Evolutionary conservation across 2,888 invertebrate genomes (phyloP), one percentile per base, ranked within the genome.

Genomic region (Cinara cedri): DNA sequence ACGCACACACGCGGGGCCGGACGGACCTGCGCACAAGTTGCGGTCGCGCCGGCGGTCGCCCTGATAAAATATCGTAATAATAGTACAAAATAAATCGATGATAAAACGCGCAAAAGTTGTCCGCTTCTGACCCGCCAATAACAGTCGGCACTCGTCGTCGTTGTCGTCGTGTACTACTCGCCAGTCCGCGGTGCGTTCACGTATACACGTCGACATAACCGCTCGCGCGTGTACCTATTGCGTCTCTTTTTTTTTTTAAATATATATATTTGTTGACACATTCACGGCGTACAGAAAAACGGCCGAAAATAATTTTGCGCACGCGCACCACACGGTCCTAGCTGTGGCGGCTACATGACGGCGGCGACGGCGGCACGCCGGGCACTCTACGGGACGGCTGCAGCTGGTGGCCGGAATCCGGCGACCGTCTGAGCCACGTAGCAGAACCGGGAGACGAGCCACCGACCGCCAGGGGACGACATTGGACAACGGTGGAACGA

Each of bases 71-170:
- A 34, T 34, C 24, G 60, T 34, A 14, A 14, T 44, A 24, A 26
- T 49, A 26, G 19, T 9, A 34, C 6, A 14, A 16, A 24, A 42
- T 65, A 74, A 51, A 74, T 74, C 74, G 74, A 74, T 74, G 63
- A 65, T 74, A 65, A 74, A 63, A 63, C 62, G 51, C 74, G 63
- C 63, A 24, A 63, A 72, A 63, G 54, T 65, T 51, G 46, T 51
- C 3, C 42, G 74, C 44, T 65, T 65, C 65, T n/a, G 54, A 65
- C 63, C 63, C 51, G 62, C 34, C 44, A n/a, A 62, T 21, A 46
- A 9, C 62, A 14, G 49, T 9, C 51, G 51, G 3, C 13, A 13
- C 11, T n/a, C 49, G 34, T 26, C 26, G 26, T 24, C 26, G 57
- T 6, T 14, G 24, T n/a, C 16, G 42, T 46, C 62, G 21, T 74